Evolutionary conservation across 2,888 invertebrate species (phyloP), one percentile per base, ranked within the genome.

Genomic region (Drosophila formosana): DNA sequence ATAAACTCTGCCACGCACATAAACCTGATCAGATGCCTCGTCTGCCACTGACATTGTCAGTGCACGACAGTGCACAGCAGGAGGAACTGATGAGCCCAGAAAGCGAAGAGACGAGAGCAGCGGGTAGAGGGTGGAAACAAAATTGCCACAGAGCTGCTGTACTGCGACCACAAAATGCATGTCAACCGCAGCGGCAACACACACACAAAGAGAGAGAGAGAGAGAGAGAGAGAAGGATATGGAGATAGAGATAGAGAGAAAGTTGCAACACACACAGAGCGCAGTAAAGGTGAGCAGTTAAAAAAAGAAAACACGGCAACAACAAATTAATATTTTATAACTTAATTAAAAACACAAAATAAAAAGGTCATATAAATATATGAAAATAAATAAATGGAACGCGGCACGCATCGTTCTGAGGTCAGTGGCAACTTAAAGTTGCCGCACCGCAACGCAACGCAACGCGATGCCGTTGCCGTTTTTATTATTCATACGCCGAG

Each of bases 291-390:
- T 5, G 11, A 46, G 25, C 26, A 63, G 34, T 65, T 81, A 57
- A 30, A 9, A 34, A 18, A 65, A 18, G 13, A 30, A 51, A 41
- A 53, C 41, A 47, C 69, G 18, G 18, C 18, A 18, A 69, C 63
- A 53, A 56, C 66, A 82, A 85, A 83, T 83, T 88, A 83, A 83
- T 85, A 83, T 83, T 88, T 83, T 88, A 83, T 83, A 85, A 82
- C 82, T 83, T 83, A 88, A 88, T 83, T 82, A 82, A 82, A 82
- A 85, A 76, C 75, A 82, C 71, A 87, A 78, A 82, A 66, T 65
- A 62, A 76, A 69, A 72, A 46, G 58, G 58, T 57, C 67, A 63
- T 78, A 78, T 69, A 74, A 61, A 80, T 70, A 75, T 72, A 65
- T 67, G 72, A 71, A 77, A 67, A 80, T 77, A 66, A 66, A 77